Evolutionary conservation across 2,797 vertebrate species (phyloP).

Genomic region (Threskiornis aethiopicus): DNA sequence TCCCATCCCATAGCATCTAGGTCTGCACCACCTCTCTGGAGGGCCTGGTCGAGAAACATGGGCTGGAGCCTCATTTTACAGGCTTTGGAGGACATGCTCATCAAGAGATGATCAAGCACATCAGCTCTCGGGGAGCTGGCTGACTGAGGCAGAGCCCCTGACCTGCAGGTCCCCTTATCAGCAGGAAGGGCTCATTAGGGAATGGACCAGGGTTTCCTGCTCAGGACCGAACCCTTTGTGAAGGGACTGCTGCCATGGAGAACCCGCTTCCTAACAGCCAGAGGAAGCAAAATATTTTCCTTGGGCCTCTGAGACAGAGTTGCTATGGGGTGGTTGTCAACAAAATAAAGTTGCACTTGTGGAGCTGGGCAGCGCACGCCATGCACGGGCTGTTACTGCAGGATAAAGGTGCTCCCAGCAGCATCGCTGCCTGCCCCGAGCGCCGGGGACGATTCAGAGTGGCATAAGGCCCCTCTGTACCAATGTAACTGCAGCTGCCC

Average conservation of each 20-base stretch:
- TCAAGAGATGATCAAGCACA: neutral
- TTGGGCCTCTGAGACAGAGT: constrained; percentile 24
- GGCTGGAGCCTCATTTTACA: neutral
- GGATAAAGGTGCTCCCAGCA: neutral
- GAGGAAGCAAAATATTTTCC: constrained; percentile 71
- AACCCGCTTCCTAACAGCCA: constrained; percentile 58
- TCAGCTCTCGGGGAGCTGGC: constrained; percentile 16
- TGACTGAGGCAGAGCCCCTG: constrained; percentile 24
- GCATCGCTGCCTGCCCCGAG: neutral
- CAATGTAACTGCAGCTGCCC: constrained; percentile 13
- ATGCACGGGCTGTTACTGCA: neutral
- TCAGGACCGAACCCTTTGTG: constrained; percentile 46
- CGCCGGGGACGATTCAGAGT: neutral
- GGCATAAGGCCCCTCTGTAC: constrained; percentile 29
- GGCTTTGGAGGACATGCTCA: neutral
- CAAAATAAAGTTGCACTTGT: neutral
- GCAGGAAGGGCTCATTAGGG: constrained; percentile 69
- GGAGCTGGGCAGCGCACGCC: neutral
- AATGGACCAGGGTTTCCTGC: constrained; percentile 69
- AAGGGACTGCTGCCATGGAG: constrained; percentile 36
- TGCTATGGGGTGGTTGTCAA: neutral
- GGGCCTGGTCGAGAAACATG: accelerated
- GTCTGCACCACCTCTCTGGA: neutral
- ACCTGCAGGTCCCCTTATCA: constrained; percentile 52
- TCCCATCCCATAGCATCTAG: neutral